Evolutionary conservation across 2,888 invertebrate genomes (phyloP).

Genomic region (Cotesia congregata): DNA sequence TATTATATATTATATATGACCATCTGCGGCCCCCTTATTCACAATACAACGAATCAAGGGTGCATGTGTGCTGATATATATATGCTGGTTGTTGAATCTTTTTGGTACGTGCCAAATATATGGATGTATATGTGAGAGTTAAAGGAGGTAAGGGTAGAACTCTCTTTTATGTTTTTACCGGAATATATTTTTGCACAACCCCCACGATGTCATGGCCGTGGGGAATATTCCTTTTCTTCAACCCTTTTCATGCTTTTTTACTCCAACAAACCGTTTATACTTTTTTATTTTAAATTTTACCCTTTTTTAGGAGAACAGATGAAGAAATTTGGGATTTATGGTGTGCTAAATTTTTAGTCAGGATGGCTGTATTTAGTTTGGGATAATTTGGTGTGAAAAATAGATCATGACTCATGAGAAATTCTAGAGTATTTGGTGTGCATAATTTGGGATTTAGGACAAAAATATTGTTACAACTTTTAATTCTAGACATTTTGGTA

Average conservation of each 20-base stretch:
- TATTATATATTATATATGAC: conserved; percentile 2
- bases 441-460: no score
- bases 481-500: no score
- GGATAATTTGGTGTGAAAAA: no score
- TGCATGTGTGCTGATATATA: background rate
- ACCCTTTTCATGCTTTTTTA: background rate
- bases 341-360: no score
- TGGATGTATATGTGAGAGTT: background rate
- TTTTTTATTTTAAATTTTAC: no score
- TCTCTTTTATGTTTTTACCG: background rate
- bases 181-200: background rate
- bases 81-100: conserved; percentile 4
- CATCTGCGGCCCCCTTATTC: background rate
- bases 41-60: background rate
- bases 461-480: no score
- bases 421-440: no score
- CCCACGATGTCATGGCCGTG: background rate
- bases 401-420: no score
- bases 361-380: no score
- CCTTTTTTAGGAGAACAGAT: no score
- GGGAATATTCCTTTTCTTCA: background rate
- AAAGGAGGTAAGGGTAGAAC: background rate
- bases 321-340: no score
- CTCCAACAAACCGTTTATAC: background rate
- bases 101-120: conserved; percentile 9